Evolutionary conservation across 1,140 invertebrate genomes (phyloP).

Genomic region (Aphis gossypii): DNA sequence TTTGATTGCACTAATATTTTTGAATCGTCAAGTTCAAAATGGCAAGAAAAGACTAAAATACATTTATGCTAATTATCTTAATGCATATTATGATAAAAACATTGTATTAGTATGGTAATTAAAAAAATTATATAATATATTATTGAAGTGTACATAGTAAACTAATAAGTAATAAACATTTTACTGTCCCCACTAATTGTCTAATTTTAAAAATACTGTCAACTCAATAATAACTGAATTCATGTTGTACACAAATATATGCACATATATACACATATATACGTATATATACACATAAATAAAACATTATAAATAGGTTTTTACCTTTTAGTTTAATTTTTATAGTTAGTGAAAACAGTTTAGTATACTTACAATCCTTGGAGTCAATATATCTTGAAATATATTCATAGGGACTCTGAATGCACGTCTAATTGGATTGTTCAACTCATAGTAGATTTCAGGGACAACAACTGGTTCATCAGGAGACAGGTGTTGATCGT

Average conservation of each 20-base stretch:
- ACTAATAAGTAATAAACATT: no score
- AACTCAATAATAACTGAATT: no score
- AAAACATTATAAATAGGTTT: no score
- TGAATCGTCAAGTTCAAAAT: no score
- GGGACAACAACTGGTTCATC: slow-evolving; percentile 76
- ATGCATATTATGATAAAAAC: background rate
- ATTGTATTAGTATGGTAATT: no score
- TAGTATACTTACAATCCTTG: slow-evolving; percentile 69
- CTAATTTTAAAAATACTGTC: background rate
- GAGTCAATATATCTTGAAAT: slow-evolving; percentile 67
- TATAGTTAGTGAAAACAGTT: background rate
- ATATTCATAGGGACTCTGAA: slow-evolving; percentile 76
- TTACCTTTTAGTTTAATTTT: no score
- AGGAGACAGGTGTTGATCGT: slow-evolving; percentile 78
- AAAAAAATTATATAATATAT: background rate
- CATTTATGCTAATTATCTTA: background rate
- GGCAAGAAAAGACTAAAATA: no score
- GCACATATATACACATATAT: no score
- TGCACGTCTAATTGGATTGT: slow-evolving; percentile 80
- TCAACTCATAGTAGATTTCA: slow-evolving; percentile 72
- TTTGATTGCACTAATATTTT: no score
- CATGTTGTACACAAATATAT: no score
- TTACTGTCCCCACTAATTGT: background rate
- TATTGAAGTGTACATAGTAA: background rate
- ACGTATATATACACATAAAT: no score